Evolutionary conservation across 2,797 vertebrate species (phyloP), one percentile per base, ranked within the genome.

Genomic region (Triplophysa bombifrons): DNA sequence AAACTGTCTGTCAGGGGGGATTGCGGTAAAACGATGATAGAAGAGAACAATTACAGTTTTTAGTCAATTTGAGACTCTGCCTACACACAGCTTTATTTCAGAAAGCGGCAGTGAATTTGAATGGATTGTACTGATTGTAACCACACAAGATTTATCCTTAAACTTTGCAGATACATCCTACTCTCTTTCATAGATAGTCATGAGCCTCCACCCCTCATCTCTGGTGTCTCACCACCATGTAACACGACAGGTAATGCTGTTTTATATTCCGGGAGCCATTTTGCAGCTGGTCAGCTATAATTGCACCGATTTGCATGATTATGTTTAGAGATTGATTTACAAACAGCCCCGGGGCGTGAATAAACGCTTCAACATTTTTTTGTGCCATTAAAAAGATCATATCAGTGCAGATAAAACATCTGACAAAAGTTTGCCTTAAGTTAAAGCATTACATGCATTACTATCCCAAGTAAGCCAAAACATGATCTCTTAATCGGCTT

Each of bases 281-380:
- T 85, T 86, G 14, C 78, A 84, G 86, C 55, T 66, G 50, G 38
- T 19, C 74, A 66, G 64, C 13, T 2, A 1, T 80, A 82, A 87
- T 85, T 85, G 79, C 55, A 80, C 7, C 38, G 25, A 82, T 84
- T 84, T 85, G 72, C 82, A 81, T 81, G 84, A 88, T 91, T 87
- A 85, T 85, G 74, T 85, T 77, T 80, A 86, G 84, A 79, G 86
- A n/a, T 38, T 51, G n/a, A 63, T 68, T 53, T 64, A 69, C 70
- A 67, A 72, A 38, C 53, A 25, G 67, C 41, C 34, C 41, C 53
- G 58, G 34, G 22, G n/a, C 25, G 30, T 55, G 30, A 27, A 72
- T 81, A 66, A 70, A 74, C 69, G 13, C 20, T 56, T 9, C n/a
- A 16, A 46, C 11, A 38, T 55, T 64, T 56, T 38, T 60, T 8